Evolutionary conservation across 2,113 vertebrate genomes (phyloP).

Genomic region (Cyrtonyx montezumae): DNA sequence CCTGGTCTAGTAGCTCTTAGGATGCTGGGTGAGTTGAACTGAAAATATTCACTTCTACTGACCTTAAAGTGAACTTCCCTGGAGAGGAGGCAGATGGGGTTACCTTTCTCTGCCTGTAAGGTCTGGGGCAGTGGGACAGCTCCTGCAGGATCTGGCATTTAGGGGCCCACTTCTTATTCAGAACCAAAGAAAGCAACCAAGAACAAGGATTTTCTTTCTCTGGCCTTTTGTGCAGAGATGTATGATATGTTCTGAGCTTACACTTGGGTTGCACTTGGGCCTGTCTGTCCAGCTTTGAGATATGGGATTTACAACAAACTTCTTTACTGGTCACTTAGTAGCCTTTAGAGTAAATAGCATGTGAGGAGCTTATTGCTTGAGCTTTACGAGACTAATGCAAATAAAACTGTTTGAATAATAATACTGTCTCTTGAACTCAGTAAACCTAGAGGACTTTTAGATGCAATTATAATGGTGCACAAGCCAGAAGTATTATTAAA

Average conservation of each 20-base stretch:
- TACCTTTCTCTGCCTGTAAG: neutral
- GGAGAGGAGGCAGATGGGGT: neutral
- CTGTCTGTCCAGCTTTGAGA: neutral
- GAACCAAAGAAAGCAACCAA: neutral
- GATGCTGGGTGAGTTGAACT: neutral
- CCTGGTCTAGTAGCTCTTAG: neutral
- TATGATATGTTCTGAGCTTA: neutral
- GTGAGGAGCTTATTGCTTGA: constrained; percentile 49
- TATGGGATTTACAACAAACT: neutral
- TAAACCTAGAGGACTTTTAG: constrained; percentile 47
- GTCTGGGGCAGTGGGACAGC: neutral
- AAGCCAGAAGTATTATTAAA: constrained; percentile 51
- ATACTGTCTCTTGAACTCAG: constrained; percentile 53
- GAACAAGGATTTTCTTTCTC: neutral
- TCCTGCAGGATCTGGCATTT: neutral
- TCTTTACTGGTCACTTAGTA: constrained; percentile 35
- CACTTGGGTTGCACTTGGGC: neutral
- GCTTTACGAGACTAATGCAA: constrained; percentile 60
- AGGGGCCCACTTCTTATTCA: neutral
- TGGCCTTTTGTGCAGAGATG: neutral
- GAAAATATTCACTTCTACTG: neutral
- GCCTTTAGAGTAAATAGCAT: constrained; percentile 7
- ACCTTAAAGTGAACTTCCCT: neutral
- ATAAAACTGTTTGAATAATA: constrained; percentile 64
- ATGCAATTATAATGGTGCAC: neutral